A percentile compares a stretch with the other conserved stretches of the same genome.
Conservation (phyloP, 2,888 invertebrate species). For the Stenotaenia linearis region DNA sequence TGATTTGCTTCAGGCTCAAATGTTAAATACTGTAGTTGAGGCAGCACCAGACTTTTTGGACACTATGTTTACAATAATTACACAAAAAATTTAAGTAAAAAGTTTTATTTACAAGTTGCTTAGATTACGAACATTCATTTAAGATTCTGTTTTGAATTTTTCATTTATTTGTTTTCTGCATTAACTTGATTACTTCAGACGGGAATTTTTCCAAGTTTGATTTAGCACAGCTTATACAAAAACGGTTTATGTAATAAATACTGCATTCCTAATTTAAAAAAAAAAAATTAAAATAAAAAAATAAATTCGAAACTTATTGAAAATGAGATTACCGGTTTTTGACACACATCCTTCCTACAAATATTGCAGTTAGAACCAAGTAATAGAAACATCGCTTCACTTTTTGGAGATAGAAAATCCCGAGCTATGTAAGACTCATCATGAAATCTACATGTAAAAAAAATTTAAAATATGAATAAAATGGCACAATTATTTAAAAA, state of each 20-base stretch:
- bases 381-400: conserved; percentile 21
- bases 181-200: neutral
- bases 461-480: neutral
- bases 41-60: too few species aligned
- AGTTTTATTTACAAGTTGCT: too few species aligned
- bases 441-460: conserved; percentile 9
- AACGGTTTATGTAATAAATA: conserved; percentile 30
- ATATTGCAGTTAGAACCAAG: conserved; percentile 31
- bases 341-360: conserved; percentile 29
- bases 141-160: neutral
- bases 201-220: conserved; percentile 29
- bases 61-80: too few species aligned
- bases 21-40: too few species aligned
- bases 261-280: conserved; percentile 30
- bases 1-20: too few species aligned
- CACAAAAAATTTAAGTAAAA: too few species aligned
- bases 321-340: neutral
- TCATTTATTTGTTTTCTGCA: neutral
- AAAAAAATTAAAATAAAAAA: neutral
- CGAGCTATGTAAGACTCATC: conserved; percentile 31
- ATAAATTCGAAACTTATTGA: neutral
- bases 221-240: conserved; percentile 33
- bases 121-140: too few species aligned
- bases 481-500: neutral
- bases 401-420: conserved; percentile 32